Evolutionary conservation across 2,888 invertebrate genomes (phyloP).

Genomic region (Apomyelois bistriatella): DNA sequence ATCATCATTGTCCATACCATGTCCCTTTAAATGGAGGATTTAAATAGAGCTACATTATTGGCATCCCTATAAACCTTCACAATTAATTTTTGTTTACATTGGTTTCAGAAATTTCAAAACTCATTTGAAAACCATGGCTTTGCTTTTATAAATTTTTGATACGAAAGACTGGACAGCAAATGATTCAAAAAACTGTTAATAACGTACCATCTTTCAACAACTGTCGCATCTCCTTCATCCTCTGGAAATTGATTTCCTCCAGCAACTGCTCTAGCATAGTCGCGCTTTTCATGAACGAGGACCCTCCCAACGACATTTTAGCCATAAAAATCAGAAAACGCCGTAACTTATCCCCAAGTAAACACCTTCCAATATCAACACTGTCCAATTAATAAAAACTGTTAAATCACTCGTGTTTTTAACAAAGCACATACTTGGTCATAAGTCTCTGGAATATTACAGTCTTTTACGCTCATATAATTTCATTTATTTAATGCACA

Average conservation of each 20-base stretch:
- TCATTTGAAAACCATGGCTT: too few relatives aligned
- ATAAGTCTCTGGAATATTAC: too few relatives aligned
- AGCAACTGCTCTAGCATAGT: conserved; percentile 91
- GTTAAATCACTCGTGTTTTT: conserved; percentile 16
- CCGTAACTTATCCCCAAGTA: conserved; percentile 30
- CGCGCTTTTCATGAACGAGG: conserved; percentile 66
- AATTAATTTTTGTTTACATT: too few relatives aligned
- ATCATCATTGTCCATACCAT: too few relatives aligned
- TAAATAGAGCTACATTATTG: too few relatives aligned
- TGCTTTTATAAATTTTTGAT: too few relatives aligned
- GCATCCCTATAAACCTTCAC: too few relatives aligned
- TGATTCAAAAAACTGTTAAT: too few relatives aligned
- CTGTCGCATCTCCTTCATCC: conserved; percentile 94
- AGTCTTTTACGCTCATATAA: too few relatives aligned
- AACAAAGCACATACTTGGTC: conserved; percentile 26
- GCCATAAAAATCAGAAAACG: conserved; percentile 21
- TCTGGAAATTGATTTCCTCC: conserved; percentile 95
- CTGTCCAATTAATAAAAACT: conserved; percentile 22
- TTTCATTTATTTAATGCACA: conserved; percentile 15
- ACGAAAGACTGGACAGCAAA: too few relatives aligned
- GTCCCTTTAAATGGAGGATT: too few relatives aligned
- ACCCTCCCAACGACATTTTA: conserved; percentile 64
- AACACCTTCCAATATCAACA: conserved; percentile 34
- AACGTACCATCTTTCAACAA: conserved; percentile 91
- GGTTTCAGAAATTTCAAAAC: too few relatives aligned